A percentile compares a stretch with the other conserved stretches of the same genome.
Conservation (phyloP, 1,140 invertebrate genomes). For the Musca domestica region DNA sequence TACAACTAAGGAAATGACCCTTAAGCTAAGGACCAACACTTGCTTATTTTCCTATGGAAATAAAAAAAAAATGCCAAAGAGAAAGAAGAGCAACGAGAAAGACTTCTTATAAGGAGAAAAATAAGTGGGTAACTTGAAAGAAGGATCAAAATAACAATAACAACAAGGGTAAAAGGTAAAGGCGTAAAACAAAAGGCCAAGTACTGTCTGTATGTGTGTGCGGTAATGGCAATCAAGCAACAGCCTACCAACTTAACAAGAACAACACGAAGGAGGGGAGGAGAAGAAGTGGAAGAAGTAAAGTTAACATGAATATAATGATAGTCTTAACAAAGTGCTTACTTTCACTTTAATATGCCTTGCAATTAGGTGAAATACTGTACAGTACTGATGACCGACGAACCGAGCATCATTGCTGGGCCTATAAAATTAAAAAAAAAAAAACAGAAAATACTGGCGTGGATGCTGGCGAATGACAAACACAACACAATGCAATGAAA, state of each 20-base stretch:
- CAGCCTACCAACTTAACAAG: too few species aligned
- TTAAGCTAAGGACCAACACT: constrained; percentile 18
- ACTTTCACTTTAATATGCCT: constrained; percentile 15
- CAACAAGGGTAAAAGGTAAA: neutral
- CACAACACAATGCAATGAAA: neutral
- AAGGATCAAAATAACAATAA: neutral
- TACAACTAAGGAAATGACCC: constrained; percentile 5
- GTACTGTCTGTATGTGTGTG: too few species aligned
- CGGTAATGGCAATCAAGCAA: too few species aligned
- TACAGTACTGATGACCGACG: neutral
- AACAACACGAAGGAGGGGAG: too few species aligned
- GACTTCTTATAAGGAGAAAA: neutral
- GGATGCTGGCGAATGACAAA: neutral
- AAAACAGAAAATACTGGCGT: too few species aligned
- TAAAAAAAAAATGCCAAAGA: neutral
- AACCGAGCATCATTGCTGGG: too few species aligned
- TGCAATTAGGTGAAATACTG: constrained; percentile 10
- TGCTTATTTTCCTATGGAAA: constrained; percentile 7
- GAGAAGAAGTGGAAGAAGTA: too few species aligned
- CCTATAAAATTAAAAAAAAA: too few species aligned
- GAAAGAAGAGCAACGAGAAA: neutral
- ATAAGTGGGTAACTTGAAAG: neutral
- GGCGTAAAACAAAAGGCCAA: neutral
- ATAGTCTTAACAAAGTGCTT: constrained; percentile 7
- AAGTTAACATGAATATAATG: too few species aligned